phyloP scores from a whole-genome alignment of 64 coral and sea anemone species.

The Dendrophyllia cribrosa region DNA sequence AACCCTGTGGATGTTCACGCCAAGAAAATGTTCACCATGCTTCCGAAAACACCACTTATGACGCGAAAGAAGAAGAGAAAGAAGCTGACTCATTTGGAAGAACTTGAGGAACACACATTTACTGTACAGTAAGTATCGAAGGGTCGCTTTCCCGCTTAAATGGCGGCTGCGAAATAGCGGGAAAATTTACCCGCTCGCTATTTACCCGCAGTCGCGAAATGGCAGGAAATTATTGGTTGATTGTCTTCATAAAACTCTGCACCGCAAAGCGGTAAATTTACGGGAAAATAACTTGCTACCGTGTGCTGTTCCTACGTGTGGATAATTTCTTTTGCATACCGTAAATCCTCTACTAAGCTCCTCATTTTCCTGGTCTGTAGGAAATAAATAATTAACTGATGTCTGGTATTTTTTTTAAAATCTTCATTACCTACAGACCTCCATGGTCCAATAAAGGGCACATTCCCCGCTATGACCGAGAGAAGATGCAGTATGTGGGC shows the following conservation, averaged over 20 bases:
- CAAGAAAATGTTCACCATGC: slow-evolving; percentile 96
- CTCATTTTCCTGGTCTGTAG: too few species aligned
- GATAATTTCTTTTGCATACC: too few species aligned
- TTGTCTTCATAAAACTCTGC: too few species aligned
- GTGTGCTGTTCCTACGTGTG: too few species aligned
- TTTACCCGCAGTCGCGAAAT: background rate
- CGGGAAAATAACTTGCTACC: too few species aligned
- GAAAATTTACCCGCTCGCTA: background rate
- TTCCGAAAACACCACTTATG: slow-evolving; percentile 91
- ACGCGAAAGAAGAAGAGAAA: slow-evolving; percentile 85
- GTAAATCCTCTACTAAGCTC: too few species aligned
- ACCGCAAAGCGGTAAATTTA: too few species aligned
- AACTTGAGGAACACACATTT: slow-evolving; percentile 91
- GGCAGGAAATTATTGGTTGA: background rate
- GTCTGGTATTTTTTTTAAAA: background rate
- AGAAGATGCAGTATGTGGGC: slow-evolving; percentile 99
- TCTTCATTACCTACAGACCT: slow-evolving; percentile 45
- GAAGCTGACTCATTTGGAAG: slow-evolving; percentile 92
- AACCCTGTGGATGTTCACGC: slow-evolving; percentile 94
- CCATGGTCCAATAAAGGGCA: slow-evolving; percentile 98
- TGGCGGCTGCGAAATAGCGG: background rate
- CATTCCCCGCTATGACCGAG: slow-evolving; percentile 86
- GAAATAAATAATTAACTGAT: too few species aligned
- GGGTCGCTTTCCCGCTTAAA: background rate
- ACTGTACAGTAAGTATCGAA: slow-evolving; percentile 82